Percentiles rank a stretch among this genome's conserved stretches.
These are phyloP conservation scores for Engraulis encrasicolus DNA, from an alignment of 2,113 vertebrate genomes.

Conservation along the genomic window DNA sequence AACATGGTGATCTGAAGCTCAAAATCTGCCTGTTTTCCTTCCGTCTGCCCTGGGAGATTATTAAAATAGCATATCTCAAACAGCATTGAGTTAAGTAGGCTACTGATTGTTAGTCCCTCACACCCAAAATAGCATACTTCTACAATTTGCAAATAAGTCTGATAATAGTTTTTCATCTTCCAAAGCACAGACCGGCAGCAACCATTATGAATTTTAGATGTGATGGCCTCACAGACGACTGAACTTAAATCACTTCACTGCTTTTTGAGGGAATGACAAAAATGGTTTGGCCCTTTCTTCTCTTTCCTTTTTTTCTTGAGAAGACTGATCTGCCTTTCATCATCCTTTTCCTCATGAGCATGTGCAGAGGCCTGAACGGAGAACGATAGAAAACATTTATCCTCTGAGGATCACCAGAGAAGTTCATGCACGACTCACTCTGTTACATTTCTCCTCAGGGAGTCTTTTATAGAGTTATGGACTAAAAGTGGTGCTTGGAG, in stretches of 20 bases:
- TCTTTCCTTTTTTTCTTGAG: background rate
- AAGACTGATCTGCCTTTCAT: background rate
- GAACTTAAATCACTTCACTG: background rate
- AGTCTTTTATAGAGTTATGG: background rate
- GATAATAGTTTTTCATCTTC: background rate
- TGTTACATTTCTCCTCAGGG: background rate
- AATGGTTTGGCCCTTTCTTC: background rate
- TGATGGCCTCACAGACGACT: slow-evolving; percentile 4
- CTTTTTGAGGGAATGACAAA: background rate
- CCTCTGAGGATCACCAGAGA: background rate
- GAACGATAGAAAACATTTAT: background rate
- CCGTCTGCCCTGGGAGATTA: background rate
- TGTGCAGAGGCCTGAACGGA: background rate
- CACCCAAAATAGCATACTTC: background rate
- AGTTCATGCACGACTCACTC: background rate
- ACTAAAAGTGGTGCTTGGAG: background rate
- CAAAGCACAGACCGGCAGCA: background rate
- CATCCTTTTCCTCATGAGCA: background rate
- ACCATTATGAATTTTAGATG: background rate
- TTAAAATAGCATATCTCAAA: background rate
- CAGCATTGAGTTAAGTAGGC: background rate
- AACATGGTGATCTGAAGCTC: too few relatives aligned
- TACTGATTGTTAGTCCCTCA: background rate
- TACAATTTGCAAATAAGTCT: background rate
- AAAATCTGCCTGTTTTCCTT: background rate